These are phyloP conservation scores for Apis mellifera DNA, from an alignment of 1,140 invertebrate genomes.

Conservation along the genomic window DNA sequence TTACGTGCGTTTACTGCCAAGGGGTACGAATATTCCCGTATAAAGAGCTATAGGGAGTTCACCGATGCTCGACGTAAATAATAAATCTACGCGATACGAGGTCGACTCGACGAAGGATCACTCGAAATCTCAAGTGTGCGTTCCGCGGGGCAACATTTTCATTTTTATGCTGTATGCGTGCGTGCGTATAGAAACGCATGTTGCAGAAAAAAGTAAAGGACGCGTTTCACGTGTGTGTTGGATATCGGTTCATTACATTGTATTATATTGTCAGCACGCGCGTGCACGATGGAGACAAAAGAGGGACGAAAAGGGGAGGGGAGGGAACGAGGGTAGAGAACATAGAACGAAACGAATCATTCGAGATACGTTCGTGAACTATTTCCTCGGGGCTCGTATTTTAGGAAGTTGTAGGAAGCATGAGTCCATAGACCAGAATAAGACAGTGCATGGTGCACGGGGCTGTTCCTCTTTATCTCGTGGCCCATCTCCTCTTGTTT, in stretches of 20 bases:
- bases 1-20: neutral
- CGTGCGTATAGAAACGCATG: neutral
- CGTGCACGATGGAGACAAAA: neutral
- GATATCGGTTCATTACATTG: constrained; percentile 23
- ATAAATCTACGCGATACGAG: constrained; percentile 33
- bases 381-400: constrained; percentile 72
- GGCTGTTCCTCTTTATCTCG: constrained; percentile 43
- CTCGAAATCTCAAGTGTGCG: constrained; percentile 49
- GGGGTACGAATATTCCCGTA: neutral
- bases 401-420: constrained; percentile 73
- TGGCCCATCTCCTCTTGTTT: constrained; percentile 18
- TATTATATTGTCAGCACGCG: constrained; percentile 7
- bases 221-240: constrained; percentile 8
- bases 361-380: constrained; percentile 57
- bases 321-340: constrained; percentile 40
- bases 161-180: constrained; percentile 34
- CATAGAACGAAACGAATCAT: constrained; percentile 66
- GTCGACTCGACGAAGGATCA: constrained; percentile 8
- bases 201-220: neutral
- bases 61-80: constrained; percentile 24
- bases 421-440: constrained; percentile 63
- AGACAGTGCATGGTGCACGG: constrained; percentile 52
- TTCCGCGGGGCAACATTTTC: constrained; percentile 50
- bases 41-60: constrained; percentile 7
- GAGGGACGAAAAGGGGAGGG: constrained; percentile 23